Evolutionary conservation across 2,888 invertebrate genomes (phyloP).

Genomic region (Hydrotaea cyrtoneurina): DNA sequence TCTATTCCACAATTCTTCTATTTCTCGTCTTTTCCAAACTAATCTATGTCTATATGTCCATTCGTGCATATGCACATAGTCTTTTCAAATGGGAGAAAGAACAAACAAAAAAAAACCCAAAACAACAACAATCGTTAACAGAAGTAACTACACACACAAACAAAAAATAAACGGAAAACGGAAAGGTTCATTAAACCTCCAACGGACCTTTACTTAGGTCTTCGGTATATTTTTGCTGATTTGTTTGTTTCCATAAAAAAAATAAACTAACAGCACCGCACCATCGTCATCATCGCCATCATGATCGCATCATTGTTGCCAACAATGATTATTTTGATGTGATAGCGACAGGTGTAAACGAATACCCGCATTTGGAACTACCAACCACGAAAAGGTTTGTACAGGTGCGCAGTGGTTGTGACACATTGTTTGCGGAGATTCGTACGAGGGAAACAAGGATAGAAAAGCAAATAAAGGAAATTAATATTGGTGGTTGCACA

Average conservation of each 20-base stretch:
- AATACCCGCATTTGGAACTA: neutral
- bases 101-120: conserved; percentile 45
- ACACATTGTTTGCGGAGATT: too few species aligned
- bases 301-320: neutral
- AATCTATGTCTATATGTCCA: neutral
- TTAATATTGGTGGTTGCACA: too few species aligned
- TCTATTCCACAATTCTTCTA: neutral
- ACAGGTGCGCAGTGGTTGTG: neutral
- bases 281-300: conserved; percentile 32
- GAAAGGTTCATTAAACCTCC: conserved; percentile 76
- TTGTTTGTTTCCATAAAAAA: conserved; percentile 16
- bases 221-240: conserved; percentile 30
- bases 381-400: too few species aligned
- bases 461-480: too few species aligned
- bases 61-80: neutral
- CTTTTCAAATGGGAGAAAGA: conserved; percentile 36
- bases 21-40: conserved; percentile 5
- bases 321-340: neutral
- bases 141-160: conserved; percentile 24
- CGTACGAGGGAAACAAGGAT: too few species aligned
- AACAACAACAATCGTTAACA: conserved; percentile 35
- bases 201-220: conserved; percentile 66
- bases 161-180: conserved; percentile 50
- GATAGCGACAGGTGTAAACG: conserved; percentile 26
- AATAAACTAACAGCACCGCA: conserved; percentile 14